phyloP scores from a whole-genome alignment of 2,113 vertebrate genomes.

The Atrichornis clamosus region DNA sequence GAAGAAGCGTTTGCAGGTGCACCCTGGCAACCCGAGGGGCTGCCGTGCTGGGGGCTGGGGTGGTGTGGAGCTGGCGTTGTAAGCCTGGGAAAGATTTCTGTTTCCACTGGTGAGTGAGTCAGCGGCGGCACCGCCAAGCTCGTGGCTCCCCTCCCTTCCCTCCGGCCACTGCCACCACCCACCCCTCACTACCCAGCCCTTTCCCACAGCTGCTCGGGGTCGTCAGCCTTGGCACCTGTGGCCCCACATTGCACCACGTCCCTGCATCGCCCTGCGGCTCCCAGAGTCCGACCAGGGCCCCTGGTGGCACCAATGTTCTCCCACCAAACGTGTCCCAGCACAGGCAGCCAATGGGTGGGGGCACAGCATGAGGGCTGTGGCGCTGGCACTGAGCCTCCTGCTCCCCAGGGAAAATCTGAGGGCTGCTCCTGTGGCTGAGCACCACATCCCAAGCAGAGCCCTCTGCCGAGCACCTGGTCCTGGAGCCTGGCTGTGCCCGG shows the following conservation, averaged over 20 bases:
- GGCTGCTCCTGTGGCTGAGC: neutral
- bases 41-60: fast-evolving
- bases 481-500: neutral
- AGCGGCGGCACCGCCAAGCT: neutral
- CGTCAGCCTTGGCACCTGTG: neutral
- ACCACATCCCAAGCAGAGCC: fast-evolving
- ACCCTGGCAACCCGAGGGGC: fast-evolving
- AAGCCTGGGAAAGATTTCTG: neutral
- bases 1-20: neutral
- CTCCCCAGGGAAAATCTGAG: neutral
- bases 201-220: neutral
- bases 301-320: fast-evolving
- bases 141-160: neutral
- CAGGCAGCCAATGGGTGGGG: neutral
- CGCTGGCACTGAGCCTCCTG: neutral
- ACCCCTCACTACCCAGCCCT: neutral
- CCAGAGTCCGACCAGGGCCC: fast-evolving
- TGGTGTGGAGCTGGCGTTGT: neutral
- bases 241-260: neutral
- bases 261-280: fast-evolving
- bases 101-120: constrained; percentile 30
- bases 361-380: neutral
- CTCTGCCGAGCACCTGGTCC: neutral
- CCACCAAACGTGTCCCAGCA: fast-evolving
- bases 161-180: neutral